Conservation (phyloP, 2,113 vertebrate genomes). For the Ranitomeya imitator region DNA sequence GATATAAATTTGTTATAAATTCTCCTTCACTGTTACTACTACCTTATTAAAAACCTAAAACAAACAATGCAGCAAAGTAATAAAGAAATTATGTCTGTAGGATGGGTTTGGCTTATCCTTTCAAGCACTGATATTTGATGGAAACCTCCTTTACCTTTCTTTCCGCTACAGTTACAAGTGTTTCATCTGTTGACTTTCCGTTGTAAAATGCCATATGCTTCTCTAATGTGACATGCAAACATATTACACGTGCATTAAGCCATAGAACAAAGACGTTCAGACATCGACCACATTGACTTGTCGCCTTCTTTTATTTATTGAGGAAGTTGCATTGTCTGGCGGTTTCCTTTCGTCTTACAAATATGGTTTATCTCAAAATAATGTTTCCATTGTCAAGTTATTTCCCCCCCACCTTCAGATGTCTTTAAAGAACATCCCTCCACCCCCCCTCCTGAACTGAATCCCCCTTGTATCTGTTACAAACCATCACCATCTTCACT, state of each 20-base stretch:
- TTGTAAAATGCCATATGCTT: background rate
- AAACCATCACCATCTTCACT: conserved; percentile 17
- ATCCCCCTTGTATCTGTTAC: conserved; percentile 12
- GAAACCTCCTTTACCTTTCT: background rate
- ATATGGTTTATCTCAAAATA: background rate
- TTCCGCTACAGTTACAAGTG: background rate
- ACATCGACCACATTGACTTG: background rate
- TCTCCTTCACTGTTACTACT: background rate
- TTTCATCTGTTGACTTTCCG: background rate
- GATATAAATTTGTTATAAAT: no score
- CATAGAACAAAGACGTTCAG: background rate
- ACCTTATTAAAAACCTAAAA: background rate
- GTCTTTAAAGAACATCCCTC: background rate
- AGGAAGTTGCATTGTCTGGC: conserved; percentile 21
- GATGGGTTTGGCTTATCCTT: background rate
- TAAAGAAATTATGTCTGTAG: background rate
- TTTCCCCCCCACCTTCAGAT: background rate
- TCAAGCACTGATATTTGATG: background rate
- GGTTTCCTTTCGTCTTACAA: conserved; percentile 1
- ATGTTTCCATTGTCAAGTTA: conserved; percentile 21
- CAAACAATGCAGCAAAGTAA: background rate
- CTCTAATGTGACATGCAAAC: background rate
- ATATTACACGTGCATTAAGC: background rate
- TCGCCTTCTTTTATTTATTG: conserved; percentile 31
- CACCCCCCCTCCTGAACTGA: background rate